Evolutionary conservation across 2,797 vertebrate species (phyloP), one percentile per base, ranked within the genome.

Genomic region (Eleutherodactylus coqui): DNA sequence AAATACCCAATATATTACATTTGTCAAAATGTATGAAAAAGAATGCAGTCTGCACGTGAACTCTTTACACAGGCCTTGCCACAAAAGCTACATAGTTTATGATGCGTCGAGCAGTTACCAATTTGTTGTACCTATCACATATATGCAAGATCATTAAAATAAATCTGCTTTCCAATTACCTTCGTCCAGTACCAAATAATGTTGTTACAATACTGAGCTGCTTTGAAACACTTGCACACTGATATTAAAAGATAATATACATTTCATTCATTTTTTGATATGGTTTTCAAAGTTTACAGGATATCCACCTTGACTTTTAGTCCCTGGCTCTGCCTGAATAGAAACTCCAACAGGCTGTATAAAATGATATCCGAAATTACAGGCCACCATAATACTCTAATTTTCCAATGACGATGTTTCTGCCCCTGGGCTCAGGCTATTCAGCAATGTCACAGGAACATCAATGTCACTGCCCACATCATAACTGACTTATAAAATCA

Each of bases 1-100:
- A 83, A 70, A 83, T 87, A 64, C 32, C 64, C 47, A 87, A 84
- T 87, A 87, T 87, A 80, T 83, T 79, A 83, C 55, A 87, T 87
- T 87, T 87, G 14, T 87, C 41, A 47, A 49, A n/a, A 81, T 45
- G 64, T 64, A 51, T 17, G 49, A 64, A 53, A 83, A 82, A 47
- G 58, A 53, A 60, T 64, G 43, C 19, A 67, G 38, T 83, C 85
- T 60, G 80, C 62, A 58, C 72, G 62, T 69, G 79, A 83, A 64
- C 51, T 11, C 11, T 72, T 60, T 75, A 45, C 55, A 83, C 67
- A 79, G 60, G 64, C 86, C 24, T 87, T 47, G 49, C 29, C 51
- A 79, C 34, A 29, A 73, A 79, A 83, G 75, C 81, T 43, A 60
- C 45, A 62, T 27, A 69, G 43, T 41, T 24, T 78, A 84, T 82